These are phyloP conservation scores for Schizothorax lantsangensis DNA, from an alignment of 2,797 vertebrate genomes.

Conservation along the genomic window DNA sequence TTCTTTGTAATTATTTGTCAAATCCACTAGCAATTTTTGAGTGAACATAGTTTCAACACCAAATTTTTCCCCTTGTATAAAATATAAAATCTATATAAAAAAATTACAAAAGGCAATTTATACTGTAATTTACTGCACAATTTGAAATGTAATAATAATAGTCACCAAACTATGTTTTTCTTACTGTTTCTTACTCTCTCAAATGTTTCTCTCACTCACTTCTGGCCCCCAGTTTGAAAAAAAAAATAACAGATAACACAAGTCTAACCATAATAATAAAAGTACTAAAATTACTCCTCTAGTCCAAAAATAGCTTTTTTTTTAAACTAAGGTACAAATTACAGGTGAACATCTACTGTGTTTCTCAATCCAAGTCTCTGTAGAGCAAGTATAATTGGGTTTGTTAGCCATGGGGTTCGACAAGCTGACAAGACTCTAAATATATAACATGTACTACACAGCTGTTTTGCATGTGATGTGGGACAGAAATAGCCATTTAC, in stretches of 20 bases:
- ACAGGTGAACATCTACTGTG: conserved; percentile 62
- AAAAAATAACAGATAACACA: background rate
- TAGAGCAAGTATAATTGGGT: conserved; percentile 76
- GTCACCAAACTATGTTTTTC: background rate
- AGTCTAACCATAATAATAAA: background rate
- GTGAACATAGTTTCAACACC: no score
- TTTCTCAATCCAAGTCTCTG: conserved; percentile 77
- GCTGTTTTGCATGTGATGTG: conserved; percentile 86
- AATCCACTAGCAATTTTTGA: background rate
- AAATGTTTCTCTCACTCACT: background rate
- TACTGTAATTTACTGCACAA: background rate
- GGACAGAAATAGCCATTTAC: conserved; percentile 75
- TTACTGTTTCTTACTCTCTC: no score
- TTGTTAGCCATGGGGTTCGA: conserved; percentile 70
- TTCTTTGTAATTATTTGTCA: background rate
- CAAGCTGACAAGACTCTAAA: conserved; percentile 78
- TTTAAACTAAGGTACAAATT: conserved; percentile 17
- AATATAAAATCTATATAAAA: background rate
- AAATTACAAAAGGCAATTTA: background rate
- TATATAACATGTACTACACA: conserved; percentile 79
- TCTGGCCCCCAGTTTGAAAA: background rate
- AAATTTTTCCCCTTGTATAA: background rate
- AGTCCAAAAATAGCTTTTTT: background rate
- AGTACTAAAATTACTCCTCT: background rate
- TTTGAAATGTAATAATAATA: background rate